A percentile compares a stretch with the other conserved stretches of the same genome.
phyloP scores from a whole-genome alignment of 2,113 vertebrate species.

The Crotalus helleri region DNA sequence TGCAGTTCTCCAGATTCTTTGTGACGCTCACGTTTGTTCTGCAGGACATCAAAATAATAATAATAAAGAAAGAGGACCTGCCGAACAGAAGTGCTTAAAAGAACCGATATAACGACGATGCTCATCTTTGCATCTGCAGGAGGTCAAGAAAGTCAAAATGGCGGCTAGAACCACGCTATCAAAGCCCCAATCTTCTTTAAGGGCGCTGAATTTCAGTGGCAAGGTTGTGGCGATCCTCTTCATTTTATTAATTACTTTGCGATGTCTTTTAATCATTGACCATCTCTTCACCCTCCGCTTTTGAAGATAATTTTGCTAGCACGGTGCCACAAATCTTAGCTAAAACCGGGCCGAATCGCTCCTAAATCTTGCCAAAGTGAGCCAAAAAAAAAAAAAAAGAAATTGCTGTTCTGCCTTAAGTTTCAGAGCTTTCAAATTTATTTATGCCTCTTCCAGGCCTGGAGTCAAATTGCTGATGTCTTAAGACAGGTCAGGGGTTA shows the following conservation, averaged over 20 bases:
- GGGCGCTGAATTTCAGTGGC: background rate
- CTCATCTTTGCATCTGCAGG: background rate
- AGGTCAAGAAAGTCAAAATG: background rate
- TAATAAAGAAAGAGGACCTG: background rate
- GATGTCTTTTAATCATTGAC: background rate
- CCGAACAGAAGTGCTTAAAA: background rate
- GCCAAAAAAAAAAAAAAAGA: background rate
- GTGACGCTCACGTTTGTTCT: background rate
- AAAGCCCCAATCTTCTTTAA: background rate
- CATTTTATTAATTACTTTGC: background rate
- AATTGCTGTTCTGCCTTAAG: background rate
- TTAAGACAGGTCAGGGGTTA: background rate
- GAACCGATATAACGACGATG: accelerated
- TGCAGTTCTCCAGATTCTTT: background rate
- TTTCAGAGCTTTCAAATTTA: background rate
- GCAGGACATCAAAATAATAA: background rate
- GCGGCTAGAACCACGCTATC: background rate
- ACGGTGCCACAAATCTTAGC: background rate
- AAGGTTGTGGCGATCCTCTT: background rate
- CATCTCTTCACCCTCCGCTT: background rate
- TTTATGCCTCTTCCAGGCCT: background rate
- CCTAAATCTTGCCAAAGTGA: background rate
- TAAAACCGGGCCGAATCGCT: background rate
- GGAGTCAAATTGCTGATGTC: background rate
- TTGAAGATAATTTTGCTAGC: background rate